Conservation (phyloP, 2,797 vertebrate genomes). For the Cynopterus sphinx region DNA sequence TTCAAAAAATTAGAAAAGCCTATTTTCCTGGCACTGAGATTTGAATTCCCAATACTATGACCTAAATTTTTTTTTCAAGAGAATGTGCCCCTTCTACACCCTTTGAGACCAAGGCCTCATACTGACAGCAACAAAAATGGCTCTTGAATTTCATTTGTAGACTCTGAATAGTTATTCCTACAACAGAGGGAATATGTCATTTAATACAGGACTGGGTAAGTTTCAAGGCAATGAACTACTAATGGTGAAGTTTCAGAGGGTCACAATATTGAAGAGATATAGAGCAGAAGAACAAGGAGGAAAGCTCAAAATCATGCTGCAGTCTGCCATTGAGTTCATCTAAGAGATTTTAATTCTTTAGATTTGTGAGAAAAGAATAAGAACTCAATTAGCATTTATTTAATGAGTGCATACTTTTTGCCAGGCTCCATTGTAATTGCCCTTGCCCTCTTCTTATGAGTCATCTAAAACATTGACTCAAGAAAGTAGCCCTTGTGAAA, state of each 20-base stretch:
- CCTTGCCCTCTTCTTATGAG: not conserved
- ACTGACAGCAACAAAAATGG: not conserved
- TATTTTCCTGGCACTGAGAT: not conserved
- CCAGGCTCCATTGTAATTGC: not conserved
- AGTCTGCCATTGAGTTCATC: not conserved
- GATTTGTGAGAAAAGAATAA: not conserved
- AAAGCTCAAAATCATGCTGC: not conserved
- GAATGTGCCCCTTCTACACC: not conserved
- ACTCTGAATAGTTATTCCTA: not conserved
- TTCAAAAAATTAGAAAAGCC: not conserved
- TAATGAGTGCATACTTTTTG: not conserved
- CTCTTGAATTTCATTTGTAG: not conserved
- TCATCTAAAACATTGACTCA: not conserved
- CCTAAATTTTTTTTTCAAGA: not conserved
- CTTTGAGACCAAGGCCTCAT: not conserved
- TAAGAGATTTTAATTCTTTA: not conserved
- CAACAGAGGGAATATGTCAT: not conserved
- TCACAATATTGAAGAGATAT: not conserved
- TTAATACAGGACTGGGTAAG: not conserved
- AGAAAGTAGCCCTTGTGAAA: not conserved
- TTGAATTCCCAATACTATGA: not conserved
- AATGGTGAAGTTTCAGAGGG: not conserved
- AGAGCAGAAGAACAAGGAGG: not conserved
- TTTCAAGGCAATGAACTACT: not conserved
- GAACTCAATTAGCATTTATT: not conserved